Base-by-base conservation (phyloP, 1,140 invertebrate genomes). In the Proctacanthus coquilletti region DNA sequence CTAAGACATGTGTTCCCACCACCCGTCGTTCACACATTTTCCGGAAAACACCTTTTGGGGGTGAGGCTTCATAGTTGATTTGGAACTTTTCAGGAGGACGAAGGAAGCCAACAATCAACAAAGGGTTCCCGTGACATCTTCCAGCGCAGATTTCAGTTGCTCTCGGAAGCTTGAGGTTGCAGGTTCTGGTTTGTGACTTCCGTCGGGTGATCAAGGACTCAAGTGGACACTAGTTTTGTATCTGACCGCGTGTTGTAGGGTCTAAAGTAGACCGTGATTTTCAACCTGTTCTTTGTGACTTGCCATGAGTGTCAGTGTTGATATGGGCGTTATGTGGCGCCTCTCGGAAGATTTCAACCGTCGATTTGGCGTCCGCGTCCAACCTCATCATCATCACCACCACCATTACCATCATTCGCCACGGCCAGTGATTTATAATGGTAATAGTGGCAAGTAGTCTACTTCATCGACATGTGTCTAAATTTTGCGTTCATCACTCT, bases 401-500 rank as follows among this genome's bases (percentile, higher is more conserved):
- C 45, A 36, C 31, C 52, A 45, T 10, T 46, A 49, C 41, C 52
- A 49, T 37, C n/a, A n/a, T n/a, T 21, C 43, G n/a, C 48, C 61
- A 27, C 46, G 51, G 13, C 54, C 52, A 36, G 63, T 67, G 58
- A 59, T 67, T 40, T 67, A 65, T 42, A 66, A 66, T 53, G 64
- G 65, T 65, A 50, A 37, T 27, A n/a, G n/a, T n/a, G n/a, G n/a
- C n/a, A n/a, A n/a, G n/a, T n/a, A n/a, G n/a, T n/a, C n/a, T n/a
- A n/a, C n/a, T n/a, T n/a, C n/a, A n/a, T n/a, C n/a, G n/a, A n/a
- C n/a, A n/a, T n/a, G n/a, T n/a, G n/a, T n/a, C n/a, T n/a, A n/a
- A n/a, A n/a, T n/a, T n/a, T n/a, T n/a, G n/a, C n/a, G n/a, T n/a
- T n/a, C n/a, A n/a, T n/a, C n/a, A n/a, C n/a, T n/a, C n/a, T n/a